These are phyloP conservation scores for Papilio helenus DNA, from an alignment of 1,140 invertebrate genomes.

Conservation along the genomic window DNA sequence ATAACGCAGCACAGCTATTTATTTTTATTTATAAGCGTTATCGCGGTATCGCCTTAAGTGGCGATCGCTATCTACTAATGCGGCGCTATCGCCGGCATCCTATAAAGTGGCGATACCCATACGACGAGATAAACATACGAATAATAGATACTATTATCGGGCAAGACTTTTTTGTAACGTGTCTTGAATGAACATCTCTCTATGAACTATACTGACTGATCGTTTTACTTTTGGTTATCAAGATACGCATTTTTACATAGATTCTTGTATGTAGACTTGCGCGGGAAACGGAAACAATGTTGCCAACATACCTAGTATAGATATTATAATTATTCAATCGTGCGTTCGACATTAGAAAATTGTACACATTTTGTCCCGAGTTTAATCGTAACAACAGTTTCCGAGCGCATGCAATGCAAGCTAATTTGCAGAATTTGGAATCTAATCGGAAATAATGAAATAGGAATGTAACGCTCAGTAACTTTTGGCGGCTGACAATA, in stretches of 20 bases:
- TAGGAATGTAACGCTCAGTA: too few relatives aligned
- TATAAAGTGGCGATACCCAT: constrained; percentile 33
- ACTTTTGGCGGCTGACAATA: too few relatives aligned
- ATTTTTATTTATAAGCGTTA: constrained; percentile 49
- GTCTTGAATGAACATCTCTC: constrained; percentile 29
- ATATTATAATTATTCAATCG: too few relatives aligned
- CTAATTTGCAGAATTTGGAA: too few relatives aligned
- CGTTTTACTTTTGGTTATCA: not conserved
- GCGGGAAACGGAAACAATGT: too few relatives aligned
- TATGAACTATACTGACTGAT: not conserved
- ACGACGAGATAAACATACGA: constrained; percentile 20
- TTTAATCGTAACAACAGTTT: too few relatives aligned
- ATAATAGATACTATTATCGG: constrained; percentile 29
- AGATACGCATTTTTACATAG: not conserved
- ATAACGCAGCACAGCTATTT: constrained; percentile 42
- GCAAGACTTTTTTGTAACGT: constrained; percentile 15
- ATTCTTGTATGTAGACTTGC: too few relatives aligned
- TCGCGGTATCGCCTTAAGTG: constrained; percentile 43
- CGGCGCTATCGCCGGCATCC: constrained; percentile 41
- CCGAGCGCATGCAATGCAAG: too few relatives aligned
- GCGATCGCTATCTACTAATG: constrained; percentile 47
- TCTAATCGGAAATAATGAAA: too few relatives aligned
- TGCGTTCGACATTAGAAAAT: too few relatives aligned
- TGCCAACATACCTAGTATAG: too few relatives aligned
- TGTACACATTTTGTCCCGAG: too few relatives aligned